These are phyloP conservation scores for Telmatochromis bifrenatus DNA, from an alignment of 2,113 vertebrate species.

Conservation along the genomic window DNA sequence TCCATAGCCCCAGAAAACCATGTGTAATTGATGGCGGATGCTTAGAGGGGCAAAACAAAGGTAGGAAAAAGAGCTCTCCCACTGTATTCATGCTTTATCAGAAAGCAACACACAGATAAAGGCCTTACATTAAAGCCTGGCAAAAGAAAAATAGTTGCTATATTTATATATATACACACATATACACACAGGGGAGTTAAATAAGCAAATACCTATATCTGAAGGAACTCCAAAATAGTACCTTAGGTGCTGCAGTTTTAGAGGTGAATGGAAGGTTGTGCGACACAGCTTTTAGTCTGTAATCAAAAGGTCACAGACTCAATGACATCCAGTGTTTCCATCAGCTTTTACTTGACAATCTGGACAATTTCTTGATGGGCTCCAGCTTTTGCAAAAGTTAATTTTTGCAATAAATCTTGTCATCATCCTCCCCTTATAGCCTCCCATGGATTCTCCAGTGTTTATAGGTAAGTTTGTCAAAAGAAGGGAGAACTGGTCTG, in stretches of 20 bases:
- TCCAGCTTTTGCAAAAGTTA: neutral
- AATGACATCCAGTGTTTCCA: neutral
- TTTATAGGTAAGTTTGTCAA: neutral
- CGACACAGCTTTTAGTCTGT: neutral
- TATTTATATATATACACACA: neutral
- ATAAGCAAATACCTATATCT: neutral
- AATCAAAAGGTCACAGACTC: neutral
- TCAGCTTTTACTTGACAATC: neutral
- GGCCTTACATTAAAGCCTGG: neutral
- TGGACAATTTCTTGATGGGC: neutral
- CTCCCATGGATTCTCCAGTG: neutral
- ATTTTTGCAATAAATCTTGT: neutral
- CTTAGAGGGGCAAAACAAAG: slow-evolving; percentile 33
- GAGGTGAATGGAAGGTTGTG: neutral
- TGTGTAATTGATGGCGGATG: slow-evolving; percentile 36
- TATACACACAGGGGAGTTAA: neutral
- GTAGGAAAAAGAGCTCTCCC: neutral
- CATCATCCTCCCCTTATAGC: neutral
- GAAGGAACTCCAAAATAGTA: neutral
- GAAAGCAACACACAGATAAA: slow-evolving; percentile 23
- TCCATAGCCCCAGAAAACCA: slow-evolving; percentile 15
- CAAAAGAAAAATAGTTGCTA: neutral
- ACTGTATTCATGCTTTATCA: slow-evolving; percentile 29
- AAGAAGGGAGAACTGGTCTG: neutral
- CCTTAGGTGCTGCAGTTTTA: neutral